These are phyloP conservation scores for Coleophora flavipennella DNA, from an alignment of 2,888 invertebrate species.

Conservation along the genomic window DNA sequence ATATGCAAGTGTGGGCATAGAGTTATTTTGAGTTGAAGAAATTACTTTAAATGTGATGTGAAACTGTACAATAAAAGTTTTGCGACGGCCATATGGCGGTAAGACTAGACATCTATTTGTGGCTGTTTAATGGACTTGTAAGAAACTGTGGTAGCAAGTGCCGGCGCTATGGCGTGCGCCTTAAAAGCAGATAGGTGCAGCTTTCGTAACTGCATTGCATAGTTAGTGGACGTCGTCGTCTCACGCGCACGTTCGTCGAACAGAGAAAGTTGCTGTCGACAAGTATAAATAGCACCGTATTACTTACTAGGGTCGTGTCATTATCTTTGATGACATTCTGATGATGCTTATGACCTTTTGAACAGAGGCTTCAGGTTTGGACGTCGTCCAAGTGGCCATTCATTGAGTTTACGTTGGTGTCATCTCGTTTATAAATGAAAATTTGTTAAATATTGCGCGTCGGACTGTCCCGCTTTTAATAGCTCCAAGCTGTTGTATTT, in stretches of 20 bases:
- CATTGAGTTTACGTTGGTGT: neutral
- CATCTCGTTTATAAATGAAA: too few relatives aligned
- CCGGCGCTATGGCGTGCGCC: constrained; percentile 29
- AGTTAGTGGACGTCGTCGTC: constrained; percentile 39
- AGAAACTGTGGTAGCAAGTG: constrained; percentile 32
- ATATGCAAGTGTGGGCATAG: too few relatives aligned
- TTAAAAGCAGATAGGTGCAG: constrained; percentile 33
- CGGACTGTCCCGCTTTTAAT: neutral
- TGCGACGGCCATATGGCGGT: neutral
- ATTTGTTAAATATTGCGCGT: neutral
- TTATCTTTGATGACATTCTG: constrained; percentile 10
- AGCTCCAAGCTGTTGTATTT: neutral
- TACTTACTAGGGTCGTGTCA: constrained; percentile 26
- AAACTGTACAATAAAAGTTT: constrained; percentile 5
- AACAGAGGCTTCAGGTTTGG: constrained; percentile 3
- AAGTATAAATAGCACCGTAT: constrained; percentile 39
- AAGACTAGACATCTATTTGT: constrained; percentile 6
- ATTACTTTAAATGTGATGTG: neutral
- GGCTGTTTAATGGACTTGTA: constrained; percentile 11
- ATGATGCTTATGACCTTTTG: constrained; percentile 7
- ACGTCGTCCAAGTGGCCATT: constrained; percentile 3
- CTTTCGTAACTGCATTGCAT: constrained; percentile 67
- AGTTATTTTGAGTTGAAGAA: too few relatives aligned
- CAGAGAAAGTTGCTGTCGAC: constrained; percentile 59
- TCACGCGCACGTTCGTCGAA: constrained; percentile 27